These are phyloP conservation scores for Momotus momota DNA, from an alignment of 2,797 vertebrate species.

Conservation along the genomic window DNA sequence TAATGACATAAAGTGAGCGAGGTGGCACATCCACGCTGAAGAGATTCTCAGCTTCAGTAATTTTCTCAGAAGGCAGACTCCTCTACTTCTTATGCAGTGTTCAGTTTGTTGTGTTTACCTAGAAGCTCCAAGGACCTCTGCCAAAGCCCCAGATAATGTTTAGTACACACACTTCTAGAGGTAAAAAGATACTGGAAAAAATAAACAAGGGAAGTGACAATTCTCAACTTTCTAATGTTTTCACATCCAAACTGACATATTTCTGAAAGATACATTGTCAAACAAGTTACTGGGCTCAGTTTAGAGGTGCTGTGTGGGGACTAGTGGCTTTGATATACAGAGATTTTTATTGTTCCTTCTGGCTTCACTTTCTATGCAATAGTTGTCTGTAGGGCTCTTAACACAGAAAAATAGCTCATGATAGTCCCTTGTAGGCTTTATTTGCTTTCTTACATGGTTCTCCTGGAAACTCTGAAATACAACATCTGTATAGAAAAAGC, in stretches of 20 bases:
- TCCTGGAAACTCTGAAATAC: neutral
- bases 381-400: constrained; percentile 32
- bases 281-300: neutral
- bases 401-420: constrained; percentile 9
- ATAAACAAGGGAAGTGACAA: neutral
- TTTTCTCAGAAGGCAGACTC: neutral
- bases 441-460: constrained; percentile 9
- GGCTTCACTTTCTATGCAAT: constrained; percentile 39
- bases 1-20: neutral
- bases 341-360: constrained; percentile 58
- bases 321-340: constrained; percentile 33
- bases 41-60: neutral
- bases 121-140: neutral
- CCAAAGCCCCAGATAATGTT: neutral
- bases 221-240: neutral
- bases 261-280: neutral
- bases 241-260: neutral
- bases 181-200: neutral
- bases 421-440: constrained; percentile 19
- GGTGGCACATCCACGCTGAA: neutral
- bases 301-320: constrained; percentile 11
- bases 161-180: neutral
- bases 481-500: neutral
- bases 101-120: neutral
- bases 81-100: neutral